Percentiles rank a stretch among this genome's conserved stretches.
These are phyloP conservation scores for Galeruca laticollis DNA, from an alignment of 2,888 invertebrate genomes.

Conservation along the genomic window DNA sequence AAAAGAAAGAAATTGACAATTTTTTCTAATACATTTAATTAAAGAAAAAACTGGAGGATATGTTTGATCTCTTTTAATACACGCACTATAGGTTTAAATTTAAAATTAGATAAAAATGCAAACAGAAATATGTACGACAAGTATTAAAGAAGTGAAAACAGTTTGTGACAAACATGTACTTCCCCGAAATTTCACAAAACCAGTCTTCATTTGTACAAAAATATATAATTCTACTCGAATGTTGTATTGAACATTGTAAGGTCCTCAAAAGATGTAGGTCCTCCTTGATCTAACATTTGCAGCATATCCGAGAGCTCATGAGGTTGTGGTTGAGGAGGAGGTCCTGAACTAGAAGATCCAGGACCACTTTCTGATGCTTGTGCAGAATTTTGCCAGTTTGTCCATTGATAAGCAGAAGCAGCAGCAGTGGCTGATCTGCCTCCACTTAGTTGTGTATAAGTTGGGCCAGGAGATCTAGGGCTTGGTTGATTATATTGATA, in stretches of 20 bases:
- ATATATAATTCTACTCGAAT: conserved; percentile 70
- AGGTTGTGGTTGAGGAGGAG: conserved; percentile 77
- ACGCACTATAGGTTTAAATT: background rate
- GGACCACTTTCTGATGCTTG: conserved; percentile 65
- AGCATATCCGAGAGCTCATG: conserved; percentile 93
- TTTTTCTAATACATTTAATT: too few species aligned
- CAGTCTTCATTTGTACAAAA: conserved; percentile 34
- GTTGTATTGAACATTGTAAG: conserved; percentile 90
- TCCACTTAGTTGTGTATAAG: conserved; percentile 83
- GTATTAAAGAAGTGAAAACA: background rate
- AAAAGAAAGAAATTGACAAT: too few species aligned
- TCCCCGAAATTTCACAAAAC: conserved; percentile 13
- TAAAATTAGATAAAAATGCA: background rate
- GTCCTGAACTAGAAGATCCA: conserved; percentile 68
- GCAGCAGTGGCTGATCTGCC: conserved; percentile 64
- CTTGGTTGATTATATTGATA: conserved; percentile 77
- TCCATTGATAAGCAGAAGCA: conserved; percentile 63
- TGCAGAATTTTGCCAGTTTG: conserved; percentile 61
- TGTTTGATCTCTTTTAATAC: too few species aligned
- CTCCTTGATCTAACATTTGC: conserved; percentile 90
- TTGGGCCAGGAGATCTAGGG: conserved; percentile 85
- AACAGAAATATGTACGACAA: background rate
- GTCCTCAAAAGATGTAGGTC: conserved; percentile 87
- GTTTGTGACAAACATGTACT: background rate
- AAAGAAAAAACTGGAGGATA: too few species aligned